Evolutionary conservation across 2,113 vertebrate genomes (phyloP), one percentile per base, ranked within the genome.

Genomic region (Platichthys flesus): DNA sequence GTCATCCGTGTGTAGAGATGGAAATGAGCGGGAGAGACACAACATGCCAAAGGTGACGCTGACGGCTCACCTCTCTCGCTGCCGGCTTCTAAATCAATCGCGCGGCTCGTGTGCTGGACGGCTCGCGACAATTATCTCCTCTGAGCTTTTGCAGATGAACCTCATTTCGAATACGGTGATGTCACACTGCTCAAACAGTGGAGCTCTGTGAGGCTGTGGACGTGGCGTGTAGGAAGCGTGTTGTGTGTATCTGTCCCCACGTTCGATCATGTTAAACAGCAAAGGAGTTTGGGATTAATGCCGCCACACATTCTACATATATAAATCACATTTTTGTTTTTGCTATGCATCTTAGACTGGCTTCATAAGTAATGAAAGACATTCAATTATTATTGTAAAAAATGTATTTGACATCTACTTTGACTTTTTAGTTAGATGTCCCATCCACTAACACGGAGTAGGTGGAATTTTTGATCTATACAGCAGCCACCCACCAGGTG

Each of bases 1-100:
- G 95, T 97, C 96, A 96, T 95, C 95, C 72, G 78, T 93, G 95
- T 93, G 94, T 91, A 91, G 92, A 92, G 95, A 96, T 97, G 96
- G 95, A 95, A 93, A 96, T 90, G 95, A 96, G 87, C 82, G 60
- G 83, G 80, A 95, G 94, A 96, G 96, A 97, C 96, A 95, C 97
- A 95, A 97, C 96, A 96, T 96, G 95, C 96, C 96, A 95, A 88
- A 93, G 95, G 93, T 96, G 96, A 96, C 94, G 95, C 94, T 95
- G 95, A 96, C 51, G 93, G 85, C 94, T 94, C 94, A 93, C 91
- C 90, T 51, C 47, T 51, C 47, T 51, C 47, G 93, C 82, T 15
- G 31, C 61, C 45, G 26, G 67, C 67, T 74, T 85, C 82, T 83
- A 79, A 82, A 87, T 88, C 82, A 71, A 86, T 60, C 77, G 79